A percentile compares a stretch with the other conserved stretches of the same genome.
These are phyloP conservation scores for Leptodactylus fuscus DNA, from an alignment of 2,113 vertebrate species.

Conservation along the genomic window DNA sequence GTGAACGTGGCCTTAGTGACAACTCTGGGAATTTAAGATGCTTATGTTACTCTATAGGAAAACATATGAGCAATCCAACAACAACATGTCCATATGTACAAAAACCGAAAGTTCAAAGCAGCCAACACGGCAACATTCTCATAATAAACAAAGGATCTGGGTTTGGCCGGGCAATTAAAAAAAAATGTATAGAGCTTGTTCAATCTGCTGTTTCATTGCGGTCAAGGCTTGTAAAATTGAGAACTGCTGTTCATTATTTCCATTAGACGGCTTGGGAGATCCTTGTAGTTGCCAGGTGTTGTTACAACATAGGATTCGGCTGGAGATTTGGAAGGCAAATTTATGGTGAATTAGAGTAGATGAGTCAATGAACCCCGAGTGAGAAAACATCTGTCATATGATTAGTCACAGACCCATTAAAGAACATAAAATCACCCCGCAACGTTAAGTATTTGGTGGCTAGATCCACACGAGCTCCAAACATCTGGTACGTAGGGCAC, in stretches of 20 bases:
- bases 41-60: neutral
- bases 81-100: conserved; percentile 10
- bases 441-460: neutral
- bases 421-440: neutral
- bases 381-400: conserved; percentile 35
- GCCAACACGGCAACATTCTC: conserved; percentile 1
- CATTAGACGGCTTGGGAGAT: conserved; percentile 8
- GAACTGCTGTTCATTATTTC: neutral
- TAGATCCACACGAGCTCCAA: neutral
- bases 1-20: neutral
- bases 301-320: neutral
- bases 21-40: neutral
- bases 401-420: conserved; percentile 47
- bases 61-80: conserved; percentile 17
- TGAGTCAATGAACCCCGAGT: conserved; percentile 35
- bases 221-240: neutral
- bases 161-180: neutral
- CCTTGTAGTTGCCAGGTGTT: conserved; percentile 18
- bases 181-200: conserved; percentile 18
- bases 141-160: neutral
- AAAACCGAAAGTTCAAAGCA: neutral
- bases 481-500: neutral
- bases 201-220: conserved; percentile 28
- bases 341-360: conserved; percentile 42
- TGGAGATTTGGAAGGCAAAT: conserved; percentile 6